These are phyloP conservation scores for Hydractinia echinata DNA, from an alignment of 30 jellyfish, hydroid and myxozoan species.

Conservation along the genomic window DNA sequence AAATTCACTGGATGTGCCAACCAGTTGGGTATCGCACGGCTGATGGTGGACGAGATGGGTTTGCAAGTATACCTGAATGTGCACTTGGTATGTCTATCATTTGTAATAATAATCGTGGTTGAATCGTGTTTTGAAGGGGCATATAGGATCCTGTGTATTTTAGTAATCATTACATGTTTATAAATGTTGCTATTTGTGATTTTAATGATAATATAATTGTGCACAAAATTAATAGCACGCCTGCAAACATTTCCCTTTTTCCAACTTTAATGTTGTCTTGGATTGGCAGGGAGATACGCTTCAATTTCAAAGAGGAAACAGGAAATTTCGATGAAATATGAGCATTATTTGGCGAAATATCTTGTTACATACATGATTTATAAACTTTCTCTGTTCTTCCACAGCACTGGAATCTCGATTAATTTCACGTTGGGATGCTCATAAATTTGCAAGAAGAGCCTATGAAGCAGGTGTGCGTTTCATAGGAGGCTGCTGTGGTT, in stretches of 20 bases:
- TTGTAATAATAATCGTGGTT: too few species aligned
- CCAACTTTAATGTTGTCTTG: too few species aligned
- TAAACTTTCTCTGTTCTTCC: neutral
- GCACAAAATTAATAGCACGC: too few species aligned
- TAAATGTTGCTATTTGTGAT: too few species aligned
- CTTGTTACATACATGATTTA: neutral
- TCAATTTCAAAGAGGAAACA: too few species aligned
- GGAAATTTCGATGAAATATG: too few species aligned
- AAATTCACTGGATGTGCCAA: slow-evolving; percentile 47
- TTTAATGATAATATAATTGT: too few species aligned
- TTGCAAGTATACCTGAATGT: slow-evolving; percentile 46
- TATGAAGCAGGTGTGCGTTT: slow-evolving; percentile 39
- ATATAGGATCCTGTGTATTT: neutral
- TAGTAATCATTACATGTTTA: neutral
- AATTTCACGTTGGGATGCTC: slow-evolving; percentile 38
- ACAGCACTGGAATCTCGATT: neutral
- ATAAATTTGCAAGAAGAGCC: slow-evolving; percentile 39
- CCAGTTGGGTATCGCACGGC: slow-evolving; percentile 63
- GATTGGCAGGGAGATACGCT: too few species aligned
- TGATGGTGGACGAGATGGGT: slow-evolving; percentile 61
- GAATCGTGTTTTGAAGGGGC: neutral
- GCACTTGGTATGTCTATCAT: slow-evolving; percentile 40
- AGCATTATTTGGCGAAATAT: too few species aligned
- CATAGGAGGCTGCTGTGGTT: slow-evolving; percentile 45
- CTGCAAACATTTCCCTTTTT: too few species aligned